These are phyloP conservation scores for Myocastor coypus DNA, from an alignment of 2,113 vertebrate genomes.

Conservation along the genomic window DNA sequence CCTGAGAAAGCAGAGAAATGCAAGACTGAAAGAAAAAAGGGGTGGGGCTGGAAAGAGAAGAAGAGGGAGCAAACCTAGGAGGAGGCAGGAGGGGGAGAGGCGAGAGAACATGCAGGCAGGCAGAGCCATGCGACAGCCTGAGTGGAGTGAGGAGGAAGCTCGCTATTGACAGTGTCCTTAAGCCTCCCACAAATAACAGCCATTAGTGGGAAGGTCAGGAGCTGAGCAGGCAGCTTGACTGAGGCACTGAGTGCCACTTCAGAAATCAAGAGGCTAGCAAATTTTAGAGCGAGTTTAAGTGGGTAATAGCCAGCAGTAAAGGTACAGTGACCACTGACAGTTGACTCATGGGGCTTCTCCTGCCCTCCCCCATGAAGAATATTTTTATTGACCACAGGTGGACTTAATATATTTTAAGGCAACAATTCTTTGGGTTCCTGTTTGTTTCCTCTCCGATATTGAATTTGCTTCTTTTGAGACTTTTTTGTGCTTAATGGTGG, in stretches of 20 bases:
- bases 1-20: conserved; percentile 80
- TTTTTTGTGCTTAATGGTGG: conserved; percentile 90
- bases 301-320: conserved; percentile 91
- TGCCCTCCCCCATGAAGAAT: conserved; percentile 82
- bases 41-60: conserved; percentile 66
- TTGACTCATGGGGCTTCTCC: conserved; percentile 86
- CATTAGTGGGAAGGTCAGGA: conserved; percentile 97
- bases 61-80: conserved; percentile 84
- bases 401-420: conserved; percentile 91
- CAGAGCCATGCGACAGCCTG: conserved; percentile 84
- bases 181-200: conserved; percentile 98
- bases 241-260: conserved; percentile 97
- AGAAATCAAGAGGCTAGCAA: conserved; percentile 96
- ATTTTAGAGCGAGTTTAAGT: conserved; percentile 93
- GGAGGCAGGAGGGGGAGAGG: conserved; percentile 69
- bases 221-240: conserved; percentile 96
- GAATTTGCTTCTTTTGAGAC: conserved; percentile 90
- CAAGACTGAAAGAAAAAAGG: conserved; percentile 80
- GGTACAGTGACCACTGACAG: conserved; percentile 90
- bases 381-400: conserved; percentile 91
- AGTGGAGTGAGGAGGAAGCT: conserved; percentile 87
- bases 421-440: conserved; percentile 88
- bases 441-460: conserved; percentile 89
- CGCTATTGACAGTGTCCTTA: conserved; percentile 95
- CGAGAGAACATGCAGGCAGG: conserved; percentile 75